phyloP scores from a whole-genome alignment of 2,888 invertebrate species.

The Dendrolimus houi region DNA sequence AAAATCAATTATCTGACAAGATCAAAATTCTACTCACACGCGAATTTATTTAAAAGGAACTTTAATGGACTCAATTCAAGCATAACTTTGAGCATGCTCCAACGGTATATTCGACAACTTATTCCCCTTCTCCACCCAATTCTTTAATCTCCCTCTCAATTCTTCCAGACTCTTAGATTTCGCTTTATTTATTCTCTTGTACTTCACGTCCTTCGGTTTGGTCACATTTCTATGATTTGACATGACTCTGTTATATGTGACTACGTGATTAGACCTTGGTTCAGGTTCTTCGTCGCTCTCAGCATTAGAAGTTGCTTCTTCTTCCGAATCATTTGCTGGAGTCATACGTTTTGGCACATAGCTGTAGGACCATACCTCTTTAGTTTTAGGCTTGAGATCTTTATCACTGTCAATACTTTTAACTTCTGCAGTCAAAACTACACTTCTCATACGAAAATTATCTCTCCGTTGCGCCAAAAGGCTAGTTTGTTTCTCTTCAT shows the following conservation, averaged over 20 bases:
- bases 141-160: conserved; percentile 86
- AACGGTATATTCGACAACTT: conserved; percentile 80
- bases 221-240: conserved; percentile 93
- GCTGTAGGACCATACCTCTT: conserved; percentile 65
- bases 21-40: not conserved
- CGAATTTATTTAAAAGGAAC: conserved; percentile 39
- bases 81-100: conserved; percentile 81
- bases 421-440: conserved; percentile 60
- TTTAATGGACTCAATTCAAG: conserved; percentile 46
- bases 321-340: conserved; percentile 58
- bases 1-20: not conserved
- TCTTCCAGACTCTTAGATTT: conserved; percentile 93
- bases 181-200: conserved; percentile 92
- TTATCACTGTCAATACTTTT: conserved; percentile 63
- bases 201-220: conserved; percentile 93
- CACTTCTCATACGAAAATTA: conserved; percentile 66
- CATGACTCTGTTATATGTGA: conserved; percentile 91
- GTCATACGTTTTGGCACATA: conserved; percentile 71
- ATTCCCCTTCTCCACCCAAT: conserved; percentile 89
- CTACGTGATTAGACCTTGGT: conserved; percentile 75
- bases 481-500: conserved; percentile 72
- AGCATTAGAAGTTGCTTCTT: conserved; percentile 57
- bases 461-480: conserved; percentile 66
- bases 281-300: conserved; percentile 63
- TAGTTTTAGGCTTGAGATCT: conserved; percentile 45